These are phyloP conservation scores for Spongilla lacustris DNA, from an alignment of 37 sponge, comb jelly and placozoan species.

Conservation along the genomic window DNA sequence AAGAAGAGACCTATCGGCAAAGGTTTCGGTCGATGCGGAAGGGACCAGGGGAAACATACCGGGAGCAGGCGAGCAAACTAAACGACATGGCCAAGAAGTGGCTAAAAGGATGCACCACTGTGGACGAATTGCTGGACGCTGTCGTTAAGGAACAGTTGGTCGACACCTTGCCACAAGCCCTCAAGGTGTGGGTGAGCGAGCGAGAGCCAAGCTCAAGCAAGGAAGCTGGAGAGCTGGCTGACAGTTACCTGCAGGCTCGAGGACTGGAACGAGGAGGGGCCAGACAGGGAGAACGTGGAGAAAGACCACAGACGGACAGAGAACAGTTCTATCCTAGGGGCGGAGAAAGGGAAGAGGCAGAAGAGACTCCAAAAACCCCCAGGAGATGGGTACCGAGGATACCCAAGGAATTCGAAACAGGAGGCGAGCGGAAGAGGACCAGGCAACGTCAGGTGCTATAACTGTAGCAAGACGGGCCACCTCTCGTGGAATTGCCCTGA, in stretches of 20 bases:
- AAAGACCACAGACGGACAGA: too few relatives aligned
- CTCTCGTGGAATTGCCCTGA: neutral
- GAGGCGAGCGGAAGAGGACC: too few relatives aligned
- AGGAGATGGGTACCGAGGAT: too few relatives aligned
- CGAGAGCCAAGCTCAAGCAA: slow-evolving; percentile 19
- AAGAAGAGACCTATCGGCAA: slow-evolving; percentile 24
- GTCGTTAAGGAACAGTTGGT: slow-evolving; percentile 46
- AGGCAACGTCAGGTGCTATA: neutral
- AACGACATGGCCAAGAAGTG: slow-evolving; percentile 35
- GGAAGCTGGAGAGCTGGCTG: slow-evolving; percentile 40
- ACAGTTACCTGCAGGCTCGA: slow-evolving; percentile 45
- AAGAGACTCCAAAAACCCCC: too few relatives aligned
- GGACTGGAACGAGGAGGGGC: neutral
- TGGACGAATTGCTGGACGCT: slow-evolving; percentile 7
- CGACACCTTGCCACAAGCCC: slow-evolving; percentile 18
- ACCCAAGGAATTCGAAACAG: too few relatives aligned
- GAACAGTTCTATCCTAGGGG: too few relatives aligned
- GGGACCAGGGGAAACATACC: slow-evolving; percentile 1
- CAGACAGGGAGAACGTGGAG: neutral
- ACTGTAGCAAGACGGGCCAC: slow-evolving; percentile 19
- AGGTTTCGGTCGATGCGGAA: slow-evolving; percentile 3
- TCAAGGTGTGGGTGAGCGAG: slow-evolving; percentile 40
- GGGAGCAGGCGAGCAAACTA: slow-evolving; percentile 20
- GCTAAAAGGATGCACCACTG: neutral
- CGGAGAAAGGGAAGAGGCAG: too few relatives aligned